A percentile compares a stretch with the other conserved stretches of the same genome.
phyloP scores from a whole-genome alignment of 2,888 invertebrate species.

The Andrena camellia region DNA sequence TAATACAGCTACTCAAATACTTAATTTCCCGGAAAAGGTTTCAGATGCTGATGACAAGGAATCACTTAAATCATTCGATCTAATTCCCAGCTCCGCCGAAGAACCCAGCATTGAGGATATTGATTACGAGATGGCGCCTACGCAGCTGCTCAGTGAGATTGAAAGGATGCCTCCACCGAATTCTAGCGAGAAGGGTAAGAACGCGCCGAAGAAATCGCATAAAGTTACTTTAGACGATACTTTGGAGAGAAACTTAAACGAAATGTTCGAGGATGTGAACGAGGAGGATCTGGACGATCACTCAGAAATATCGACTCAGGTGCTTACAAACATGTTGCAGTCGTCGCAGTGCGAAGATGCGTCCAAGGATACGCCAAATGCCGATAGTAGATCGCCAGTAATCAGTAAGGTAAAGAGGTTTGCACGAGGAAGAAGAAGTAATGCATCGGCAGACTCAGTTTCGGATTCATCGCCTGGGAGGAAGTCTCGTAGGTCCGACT shows the following conservation, averaged over 20 bases:
- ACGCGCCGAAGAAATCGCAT: neutral
- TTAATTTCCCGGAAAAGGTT: neutral
- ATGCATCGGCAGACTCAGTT: neutral
- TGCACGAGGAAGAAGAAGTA: neutral
- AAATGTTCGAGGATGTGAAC: conserved; percentile 73
- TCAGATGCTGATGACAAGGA: neutral
- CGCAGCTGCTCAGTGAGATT: conserved; percentile 54
- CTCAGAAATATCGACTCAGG: conserved; percentile 75
- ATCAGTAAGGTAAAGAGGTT: conserved; percentile 13
- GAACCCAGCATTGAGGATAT: conserved; percentile 39
- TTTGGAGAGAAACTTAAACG: conserved; percentile 72
- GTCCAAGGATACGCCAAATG: neutral
- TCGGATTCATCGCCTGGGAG: neutral
- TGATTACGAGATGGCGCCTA: conserved; percentile 68
- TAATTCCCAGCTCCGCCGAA: neutral
- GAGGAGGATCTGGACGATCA: conserved; percentile 60
- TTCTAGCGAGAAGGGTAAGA: neutral
- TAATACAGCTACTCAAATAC: conserved; percentile 42
- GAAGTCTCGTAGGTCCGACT: conserved; percentile 10
- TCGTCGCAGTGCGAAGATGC: conserved; percentile 59
- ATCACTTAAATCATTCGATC: neutral
- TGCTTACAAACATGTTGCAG: conserved; percentile 74
- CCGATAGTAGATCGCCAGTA: neutral
- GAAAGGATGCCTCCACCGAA: neutral
- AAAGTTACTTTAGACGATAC: conserved; percentile 61